phyloP scores from a whole-genome alignment of 2,888 invertebrate species.

The Lochmaea capreae region DNA sequence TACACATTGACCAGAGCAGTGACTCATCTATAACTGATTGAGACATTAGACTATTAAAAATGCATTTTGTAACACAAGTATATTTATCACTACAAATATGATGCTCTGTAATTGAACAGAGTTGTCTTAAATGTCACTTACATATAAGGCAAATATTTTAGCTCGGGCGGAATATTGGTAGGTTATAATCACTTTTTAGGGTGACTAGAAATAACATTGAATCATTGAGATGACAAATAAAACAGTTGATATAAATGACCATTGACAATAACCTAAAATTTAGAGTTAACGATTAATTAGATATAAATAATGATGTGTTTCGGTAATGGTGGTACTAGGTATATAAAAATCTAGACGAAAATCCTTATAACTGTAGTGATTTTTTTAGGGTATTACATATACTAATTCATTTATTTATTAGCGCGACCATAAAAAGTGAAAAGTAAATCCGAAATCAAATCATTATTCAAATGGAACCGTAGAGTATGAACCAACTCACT shows the following conservation, averaged over 20 bases:
- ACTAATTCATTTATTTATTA: too few relatives aligned
- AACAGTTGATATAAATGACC: not conserved
- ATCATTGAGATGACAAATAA: conserved; percentile 9
- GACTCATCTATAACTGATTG: not conserved
- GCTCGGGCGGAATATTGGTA: conserved; percentile 32
- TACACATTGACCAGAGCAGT: conserved; percentile 17
- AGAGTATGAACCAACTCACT: too few relatives aligned
- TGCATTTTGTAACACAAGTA: conserved; percentile 18
- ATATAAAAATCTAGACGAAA: not conserved
- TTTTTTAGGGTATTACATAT: too few relatives aligned
- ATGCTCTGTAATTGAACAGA: conserved; percentile 25
- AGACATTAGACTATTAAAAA: not conserved
- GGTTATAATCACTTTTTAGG: conserved; percentile 9
- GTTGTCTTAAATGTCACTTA: conserved; percentile 20
- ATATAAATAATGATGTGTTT: not conserved
- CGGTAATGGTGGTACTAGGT: too few relatives aligned
- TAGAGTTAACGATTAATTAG: not conserved
- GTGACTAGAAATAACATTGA: conserved; percentile 4
- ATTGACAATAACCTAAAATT: not conserved
- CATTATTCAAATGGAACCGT: too few relatives aligned
- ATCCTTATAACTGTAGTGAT: too few relatives aligned
- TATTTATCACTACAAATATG: conserved; percentile 24
- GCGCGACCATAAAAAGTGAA: too few relatives aligned
- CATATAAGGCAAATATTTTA: conserved; percentile 31
- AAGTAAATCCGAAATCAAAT: too few relatives aligned